These are phyloP conservation scores for Nycticryphes semicollaris DNA, from an alignment of 2,113 vertebrate genomes.

Conservation along the genomic window DNA sequence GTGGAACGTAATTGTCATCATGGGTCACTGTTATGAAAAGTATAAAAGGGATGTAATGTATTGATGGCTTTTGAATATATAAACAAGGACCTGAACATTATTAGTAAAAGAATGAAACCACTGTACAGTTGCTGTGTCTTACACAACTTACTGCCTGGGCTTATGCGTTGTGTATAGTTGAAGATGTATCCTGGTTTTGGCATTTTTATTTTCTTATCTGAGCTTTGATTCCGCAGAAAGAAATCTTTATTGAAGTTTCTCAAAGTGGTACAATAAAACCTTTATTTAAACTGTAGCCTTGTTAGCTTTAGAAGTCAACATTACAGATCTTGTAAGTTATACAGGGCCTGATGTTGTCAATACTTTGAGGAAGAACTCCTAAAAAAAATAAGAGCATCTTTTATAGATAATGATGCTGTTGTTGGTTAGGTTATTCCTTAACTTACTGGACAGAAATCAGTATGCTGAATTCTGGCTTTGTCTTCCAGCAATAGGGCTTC, in stretches of 20 bases:
- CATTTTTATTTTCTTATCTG: background rate
- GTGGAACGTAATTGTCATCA: background rate
- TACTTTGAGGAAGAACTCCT: background rate
- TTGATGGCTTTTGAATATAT: background rate
- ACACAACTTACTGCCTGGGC: fast-evolving
- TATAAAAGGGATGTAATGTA: background rate
- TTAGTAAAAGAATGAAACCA: background rate
- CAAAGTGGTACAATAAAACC: background rate
- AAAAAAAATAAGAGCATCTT: background rate
- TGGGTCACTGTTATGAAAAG: background rate
- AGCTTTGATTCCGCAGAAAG: background rate
- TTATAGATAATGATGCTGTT: background rate
- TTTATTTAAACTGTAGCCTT: background rate
- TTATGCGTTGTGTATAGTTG: background rate
- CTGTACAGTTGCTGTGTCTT: background rate
- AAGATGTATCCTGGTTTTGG: background rate
- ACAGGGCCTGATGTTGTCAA: background rate
- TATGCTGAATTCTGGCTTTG: background rate
- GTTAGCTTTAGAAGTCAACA: background rate
- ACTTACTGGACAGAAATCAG: background rate
- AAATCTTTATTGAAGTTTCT: background rate
- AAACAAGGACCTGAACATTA: background rate
- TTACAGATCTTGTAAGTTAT: background rate
- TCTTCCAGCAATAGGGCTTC: background rate
- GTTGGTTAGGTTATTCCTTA: background rate